phyloP scores from a whole-genome alignment of 1,140 invertebrate species.

The Zaprionus kolodkinae region DNA sequence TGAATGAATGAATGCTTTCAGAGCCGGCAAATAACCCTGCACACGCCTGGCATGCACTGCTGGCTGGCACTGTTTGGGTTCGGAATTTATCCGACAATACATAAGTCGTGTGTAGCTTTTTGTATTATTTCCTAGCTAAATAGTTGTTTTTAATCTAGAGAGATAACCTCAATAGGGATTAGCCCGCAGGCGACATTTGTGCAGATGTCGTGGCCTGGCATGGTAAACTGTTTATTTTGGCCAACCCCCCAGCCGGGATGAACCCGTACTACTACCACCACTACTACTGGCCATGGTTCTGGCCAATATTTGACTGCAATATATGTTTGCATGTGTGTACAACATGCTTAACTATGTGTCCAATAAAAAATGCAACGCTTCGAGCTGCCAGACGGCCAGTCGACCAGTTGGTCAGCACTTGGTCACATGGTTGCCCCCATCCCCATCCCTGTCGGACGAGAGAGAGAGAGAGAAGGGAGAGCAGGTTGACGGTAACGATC shows the following conservation, averaged over 20 bases:
- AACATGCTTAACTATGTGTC: conserved; percentile 71
- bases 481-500: conserved; percentile 20
- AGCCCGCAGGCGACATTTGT: conserved; percentile 1
- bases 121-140: neutral
- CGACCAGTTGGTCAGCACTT: conserved; percentile 17
- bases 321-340: conserved; percentile 21
- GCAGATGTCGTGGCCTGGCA: neutral
- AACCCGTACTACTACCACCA: too few relatives aligned
- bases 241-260: neutral
- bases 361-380: conserved; percentile 71
- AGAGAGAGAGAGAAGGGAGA: too few relatives aligned
- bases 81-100: neutral
- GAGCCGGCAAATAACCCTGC: neutral
- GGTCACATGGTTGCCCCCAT: neutral
- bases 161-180: conserved; percentile 3
- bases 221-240: conserved; percentile 2
- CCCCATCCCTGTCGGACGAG: too few relatives aligned
- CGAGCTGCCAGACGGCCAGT: conserved; percentile 51
- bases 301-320: conserved; percentile 7
- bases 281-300: neutral
- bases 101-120: neutral
- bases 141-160: conserved; percentile 6
- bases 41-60: too few relatives aligned
- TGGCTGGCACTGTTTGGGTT: neutral
- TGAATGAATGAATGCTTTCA: too few relatives aligned